phyloP scores from a whole-genome alignment of 2,888 invertebrate genomes.

The Octodonta nipae region DNA sequence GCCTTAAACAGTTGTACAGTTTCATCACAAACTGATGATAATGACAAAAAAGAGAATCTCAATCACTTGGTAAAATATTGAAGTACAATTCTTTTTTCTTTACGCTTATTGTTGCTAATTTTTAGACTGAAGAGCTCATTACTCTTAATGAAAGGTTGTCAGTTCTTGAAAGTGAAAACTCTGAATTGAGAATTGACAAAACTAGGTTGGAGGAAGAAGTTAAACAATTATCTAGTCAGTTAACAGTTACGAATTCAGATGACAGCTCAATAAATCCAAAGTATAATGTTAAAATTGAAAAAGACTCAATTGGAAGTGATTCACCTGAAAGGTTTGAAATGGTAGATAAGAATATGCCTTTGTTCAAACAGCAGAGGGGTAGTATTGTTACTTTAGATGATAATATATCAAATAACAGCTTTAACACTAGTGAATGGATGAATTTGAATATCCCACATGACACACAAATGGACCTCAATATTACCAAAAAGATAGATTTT shows the following conservation, averaged over 20 bases:
- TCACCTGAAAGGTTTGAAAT: slow-evolving; percentile 52
- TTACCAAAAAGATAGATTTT: slow-evolving; percentile 8
- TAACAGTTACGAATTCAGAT: slow-evolving; percentile 1
- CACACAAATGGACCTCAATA: slow-evolving; percentile 8
- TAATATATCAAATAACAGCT: slow-evolving; percentile 29
- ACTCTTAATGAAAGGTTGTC: too few relatives aligned
- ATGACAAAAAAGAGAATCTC: slow-evolving; percentile 26
- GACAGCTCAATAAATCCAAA: too few relatives aligned
- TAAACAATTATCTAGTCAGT: slow-evolving; percentile 19
- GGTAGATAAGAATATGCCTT: slow-evolving; percentile 29
- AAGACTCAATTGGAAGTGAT: slow-evolving; percentile 37
- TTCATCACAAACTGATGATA: slow-evolving; percentile 37
- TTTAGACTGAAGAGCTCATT: too few relatives aligned
- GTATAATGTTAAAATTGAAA: slow-evolving; percentile 2
- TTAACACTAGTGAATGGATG: slow-evolving; percentile 35
- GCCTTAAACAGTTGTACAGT: slow-evolving; percentile 30
- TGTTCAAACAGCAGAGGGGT: slow-evolving; percentile 19
- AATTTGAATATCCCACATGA: slow-evolving; percentile 24
- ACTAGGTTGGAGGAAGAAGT: slow-evolving; percentile 28
- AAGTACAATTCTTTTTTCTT: neutral
- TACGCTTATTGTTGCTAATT: too few relatives aligned
- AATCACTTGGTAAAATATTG: slow-evolving; percentile 19
- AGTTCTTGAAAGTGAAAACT: slow-evolving; percentile 31
- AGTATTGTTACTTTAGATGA: slow-evolving; percentile 24
- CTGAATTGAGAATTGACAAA: too few relatives aligned